Evolutionary conservation across 2,113 vertebrate genomes (phyloP).

Genomic region (Tenrec ecaudatus): DNA sequence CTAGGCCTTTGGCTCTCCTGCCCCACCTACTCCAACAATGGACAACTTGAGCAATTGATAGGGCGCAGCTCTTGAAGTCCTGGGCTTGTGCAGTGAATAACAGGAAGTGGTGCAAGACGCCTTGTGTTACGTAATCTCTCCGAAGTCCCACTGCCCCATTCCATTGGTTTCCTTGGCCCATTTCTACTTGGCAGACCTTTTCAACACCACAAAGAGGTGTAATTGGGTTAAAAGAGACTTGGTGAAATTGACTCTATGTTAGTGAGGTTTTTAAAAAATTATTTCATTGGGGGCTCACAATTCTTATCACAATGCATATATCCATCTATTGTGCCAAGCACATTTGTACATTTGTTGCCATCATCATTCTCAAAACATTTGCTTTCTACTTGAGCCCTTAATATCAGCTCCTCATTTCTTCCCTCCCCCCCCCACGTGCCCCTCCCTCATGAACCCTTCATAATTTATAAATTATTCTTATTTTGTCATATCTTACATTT

Average conservation of each 20-base stretch:
- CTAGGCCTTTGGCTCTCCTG: constrained; percentile 14
- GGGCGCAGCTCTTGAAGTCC: constrained; percentile 49
- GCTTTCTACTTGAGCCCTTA: no score
- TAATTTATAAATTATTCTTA: no score
- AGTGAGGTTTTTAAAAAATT: neutral
- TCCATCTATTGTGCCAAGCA: no score
- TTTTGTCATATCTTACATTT: no score
- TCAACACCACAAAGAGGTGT: constrained; percentile 6
- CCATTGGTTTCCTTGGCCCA: neutral
- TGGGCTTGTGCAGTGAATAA: constrained; percentile 34
- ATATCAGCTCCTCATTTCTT: no score
- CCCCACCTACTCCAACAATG: constrained; percentile 56
- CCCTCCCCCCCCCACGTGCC: no score
- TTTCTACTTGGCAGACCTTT: neutral
- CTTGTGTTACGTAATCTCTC: constrained; percentile 14
- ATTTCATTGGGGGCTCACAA: no score
- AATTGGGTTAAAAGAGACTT: neutral
- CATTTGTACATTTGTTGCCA: no score
- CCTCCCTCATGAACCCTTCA: no score
- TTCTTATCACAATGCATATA: no score
- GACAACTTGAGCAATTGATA: constrained; percentile 51
- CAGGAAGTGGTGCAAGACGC: constrained; percentile 50
- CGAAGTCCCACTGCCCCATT: neutral
- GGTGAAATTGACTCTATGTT: neutral
- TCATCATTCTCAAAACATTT: no score